These are phyloP conservation scores for Idaea aversata DNA, from an alignment of 2,888 invertebrate species.

Conservation along the genomic window DNA sequence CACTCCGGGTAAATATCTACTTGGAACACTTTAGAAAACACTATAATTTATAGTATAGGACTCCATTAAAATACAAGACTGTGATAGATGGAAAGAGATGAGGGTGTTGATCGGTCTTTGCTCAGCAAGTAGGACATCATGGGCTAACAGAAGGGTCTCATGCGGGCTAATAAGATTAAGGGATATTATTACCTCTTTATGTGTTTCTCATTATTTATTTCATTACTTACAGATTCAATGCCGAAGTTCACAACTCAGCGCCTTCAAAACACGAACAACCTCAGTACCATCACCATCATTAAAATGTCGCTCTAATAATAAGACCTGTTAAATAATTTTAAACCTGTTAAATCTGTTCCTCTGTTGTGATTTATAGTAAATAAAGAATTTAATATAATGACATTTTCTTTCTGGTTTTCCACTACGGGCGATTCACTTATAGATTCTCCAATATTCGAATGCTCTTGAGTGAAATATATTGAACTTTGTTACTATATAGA, in stretches of 20 bases:
- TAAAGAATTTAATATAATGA: no score
- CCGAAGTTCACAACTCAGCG: constrained; percentile 68
- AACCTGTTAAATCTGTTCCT: not conserved
- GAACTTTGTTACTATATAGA: no score
- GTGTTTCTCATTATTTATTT: not conserved
- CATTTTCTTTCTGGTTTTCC: no score
- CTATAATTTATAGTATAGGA: not conserved
- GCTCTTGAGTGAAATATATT: no score
- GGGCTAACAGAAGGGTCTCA: no score
- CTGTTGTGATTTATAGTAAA: not conserved
- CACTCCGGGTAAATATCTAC: constrained; percentile 18
- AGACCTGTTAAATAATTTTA: not conserved
- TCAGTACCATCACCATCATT: constrained; percentile 38
- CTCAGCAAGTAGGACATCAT: not conserved
- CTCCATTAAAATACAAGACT: no score
- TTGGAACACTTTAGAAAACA: not conserved
- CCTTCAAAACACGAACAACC: constrained; percentile 49
- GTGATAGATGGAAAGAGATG: no score
- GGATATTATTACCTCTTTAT: not conserved
- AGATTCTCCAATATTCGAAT: no score
- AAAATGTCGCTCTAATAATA: constrained; percentile 5
- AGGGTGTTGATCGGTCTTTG: no score
- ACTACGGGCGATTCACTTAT: no score
- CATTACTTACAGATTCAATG: constrained; percentile 64
- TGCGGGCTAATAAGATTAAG: not conserved